Evolutionary conservation across 2,113 vertebrate genomes (phyloP), one percentile per base, ranked within the genome.

Genomic region (Onychostoma macrolepis): DNA sequence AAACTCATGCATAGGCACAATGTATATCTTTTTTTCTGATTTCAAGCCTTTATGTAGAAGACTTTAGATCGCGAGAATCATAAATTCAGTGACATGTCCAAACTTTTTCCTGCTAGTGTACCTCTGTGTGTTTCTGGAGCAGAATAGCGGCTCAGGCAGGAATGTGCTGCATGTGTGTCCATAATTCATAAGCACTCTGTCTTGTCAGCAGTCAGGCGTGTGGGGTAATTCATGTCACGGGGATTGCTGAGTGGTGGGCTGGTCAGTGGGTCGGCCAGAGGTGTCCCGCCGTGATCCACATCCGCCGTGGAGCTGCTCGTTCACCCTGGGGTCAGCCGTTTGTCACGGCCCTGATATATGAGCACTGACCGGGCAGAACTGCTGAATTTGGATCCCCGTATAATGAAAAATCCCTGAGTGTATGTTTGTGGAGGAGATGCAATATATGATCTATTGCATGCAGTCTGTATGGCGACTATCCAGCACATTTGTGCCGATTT

Each of bases 321-420:
- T 78, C 78, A 74, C 61, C 71, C 13, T 5, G 41, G 45, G 87
- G 90, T 81, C 88, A 81, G 63, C 50, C 15, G 11, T 38, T 83
- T 86, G 87, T 88, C 85, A 91, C 45, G 43, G 74, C 56, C 45
- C 84, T 90, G 84, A 90, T 58, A 74, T 77, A 90, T 83, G 80
- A 63, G 63, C 33, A 1, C 56, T 65, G 83, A 43, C 30, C 11
- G 1, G 65, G 58, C 83, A 88, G 69, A 89, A 87, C 43, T 85
- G 86, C 81, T 85, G 86, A 87, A 88, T 80, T 67, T 26, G 28
- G 65, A 72, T 28, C 74, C 56, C 72, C 2, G 53, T 17, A 15
- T 88, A 56, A 87, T 87, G 65, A 82, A 80, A 58, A 43, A 6
- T 38, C 43, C 15, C 4, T 69, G 38, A 33, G 13, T 33, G 21